Base-by-base conservation (phyloP, 2,113 vertebrate species). In the Antennarius striatus region DNA sequence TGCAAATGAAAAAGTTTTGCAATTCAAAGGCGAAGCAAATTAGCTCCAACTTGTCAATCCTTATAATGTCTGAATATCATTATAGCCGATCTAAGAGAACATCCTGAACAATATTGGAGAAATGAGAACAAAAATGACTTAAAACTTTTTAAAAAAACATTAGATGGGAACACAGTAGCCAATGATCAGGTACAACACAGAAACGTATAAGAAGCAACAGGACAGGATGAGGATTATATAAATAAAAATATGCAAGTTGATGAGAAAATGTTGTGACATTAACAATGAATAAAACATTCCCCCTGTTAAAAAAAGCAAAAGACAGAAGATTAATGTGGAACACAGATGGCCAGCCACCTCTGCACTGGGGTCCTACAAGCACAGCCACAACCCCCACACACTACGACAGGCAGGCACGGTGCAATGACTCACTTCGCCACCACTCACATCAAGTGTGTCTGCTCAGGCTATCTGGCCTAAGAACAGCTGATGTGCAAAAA, bases 361-460 rank as follows among this genome's bases (percentile, higher is more conserved):
- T 92, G 93, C 87, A 93, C 93, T 88, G 82, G 91, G 94, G 89
- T 62, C 91, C 92, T 94, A 94, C 93, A 93, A 95, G 93, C 94
- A 96, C 77, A 78, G 84, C 71, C 68, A 71, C 79, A 79, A 79
- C 66, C 63, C 82, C 64, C 63, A 84, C 81, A 84, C 84, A 87
- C 71, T 81, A 85, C 68, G 65, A 96, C 76, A 95, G 91, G 94
- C 94, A 95, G 84, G 95, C 95, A 95, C 94, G 94, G 95, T 97
- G 96, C 93, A 94, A 95, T 94, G 95, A 98, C 96, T 99, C 96
- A 98, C 96, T 98, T 95, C 95, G 95, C 94, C 94, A 98, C 94
- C 96, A 98, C 96, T 99, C 96, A 99, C 97, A 99, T 98, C 95
- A 97, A 96, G 97, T 98, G 95, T 96, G 96, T 97, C 98, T 99